Evolutionary conservation across 2,888 invertebrate species (phyloP).

Genomic region (Teleogryllus oceanicus): DNA sequence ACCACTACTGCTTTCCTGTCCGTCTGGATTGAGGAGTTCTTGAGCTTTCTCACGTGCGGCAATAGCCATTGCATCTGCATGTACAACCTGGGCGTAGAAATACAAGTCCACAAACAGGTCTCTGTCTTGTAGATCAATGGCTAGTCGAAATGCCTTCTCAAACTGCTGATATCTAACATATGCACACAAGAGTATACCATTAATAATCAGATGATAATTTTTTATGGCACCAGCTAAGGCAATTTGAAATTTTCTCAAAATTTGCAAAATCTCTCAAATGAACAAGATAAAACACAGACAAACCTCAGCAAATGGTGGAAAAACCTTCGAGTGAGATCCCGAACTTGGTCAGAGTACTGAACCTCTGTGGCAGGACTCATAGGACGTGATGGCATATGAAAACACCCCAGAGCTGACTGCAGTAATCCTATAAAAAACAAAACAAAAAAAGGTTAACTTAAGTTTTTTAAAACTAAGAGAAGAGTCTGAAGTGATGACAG

Average conservation of each 20-base stretch:
- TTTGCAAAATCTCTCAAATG: not conserved
- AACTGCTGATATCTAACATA: slow-evolving; percentile 61
- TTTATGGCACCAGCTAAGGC: slow-evolving; percentile 12
- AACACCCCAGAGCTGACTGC: slow-evolving; percentile 77
- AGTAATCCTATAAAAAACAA: slow-evolving; percentile 52
- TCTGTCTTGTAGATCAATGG: slow-evolving; percentile 79
- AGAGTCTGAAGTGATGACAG: too few species aligned
- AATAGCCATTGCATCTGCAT: slow-evolving; percentile 60
- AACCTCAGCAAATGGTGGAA: slow-evolving; percentile 81
- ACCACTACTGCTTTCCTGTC: slow-evolving; percentile 42
- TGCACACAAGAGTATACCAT: slow-evolving; percentile 25
- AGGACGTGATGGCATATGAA: slow-evolving; percentile 65
- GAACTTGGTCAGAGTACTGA: slow-evolving; percentile 71
- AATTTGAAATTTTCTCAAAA: slow-evolving; percentile 11
- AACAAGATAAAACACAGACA: slow-evolving; percentile 24
- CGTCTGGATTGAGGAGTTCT: slow-evolving; percentile 38
- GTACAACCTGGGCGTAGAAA: slow-evolving; percentile 64
- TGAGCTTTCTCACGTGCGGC: slow-evolving; percentile 70
- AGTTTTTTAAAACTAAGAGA: too few species aligned
- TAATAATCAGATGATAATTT: slow-evolving; percentile 20
- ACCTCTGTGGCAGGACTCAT: slow-evolving; percentile 65
- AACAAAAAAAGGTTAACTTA: not conserved
- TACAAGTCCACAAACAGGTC: slow-evolving; percentile 83
- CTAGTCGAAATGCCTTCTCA: slow-evolving; percentile 79
- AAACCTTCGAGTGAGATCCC: slow-evolving; percentile 79